Evolutionary conservation across 2,888 invertebrate genomes (phyloP).

Genomic region (Aphodius sticticus): DNA sequence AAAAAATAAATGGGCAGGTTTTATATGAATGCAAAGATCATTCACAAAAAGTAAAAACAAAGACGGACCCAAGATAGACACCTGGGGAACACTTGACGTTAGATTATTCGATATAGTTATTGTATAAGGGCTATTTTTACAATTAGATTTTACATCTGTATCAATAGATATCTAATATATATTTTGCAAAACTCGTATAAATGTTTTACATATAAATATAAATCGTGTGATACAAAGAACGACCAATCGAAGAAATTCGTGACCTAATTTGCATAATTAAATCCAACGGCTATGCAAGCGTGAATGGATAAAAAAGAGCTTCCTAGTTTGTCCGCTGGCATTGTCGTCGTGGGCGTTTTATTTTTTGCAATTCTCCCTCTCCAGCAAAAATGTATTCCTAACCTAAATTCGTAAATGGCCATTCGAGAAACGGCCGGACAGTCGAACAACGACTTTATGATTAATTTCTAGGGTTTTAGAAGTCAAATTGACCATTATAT

Average conservation of each 20-base stretch:
- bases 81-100: too few species aligned
- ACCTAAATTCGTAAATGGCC: neutral
- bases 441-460: neutral
- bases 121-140: too few species aligned
- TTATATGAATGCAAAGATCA: too few species aligned
- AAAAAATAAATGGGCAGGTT: too few species aligned
- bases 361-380: neutral
- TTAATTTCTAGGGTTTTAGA: neutral
- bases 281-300: constrained; percentile 9
- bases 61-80: too few species aligned
- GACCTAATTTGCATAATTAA: constrained; percentile 20
- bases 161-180: too few species aligned
- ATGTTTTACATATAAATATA: too few species aligned
- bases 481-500: neutral
- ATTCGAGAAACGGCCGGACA: neutral
- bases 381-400: neutral
- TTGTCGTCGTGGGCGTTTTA: neutral
- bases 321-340: neutral
- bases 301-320: neutral
- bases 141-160: too few species aligned
- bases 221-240: constrained; percentile 15
- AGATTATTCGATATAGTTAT: too few species aligned
- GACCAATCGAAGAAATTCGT: constrained; percentile 18
- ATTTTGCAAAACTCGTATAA: too few species aligned
- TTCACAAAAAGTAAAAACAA: too few species aligned